Percentiles rank a stretch among this genome's conserved stretches.
Conservation (phyloP, 2,888 invertebrate species). For the Limnephilus rhombicus region DNA sequence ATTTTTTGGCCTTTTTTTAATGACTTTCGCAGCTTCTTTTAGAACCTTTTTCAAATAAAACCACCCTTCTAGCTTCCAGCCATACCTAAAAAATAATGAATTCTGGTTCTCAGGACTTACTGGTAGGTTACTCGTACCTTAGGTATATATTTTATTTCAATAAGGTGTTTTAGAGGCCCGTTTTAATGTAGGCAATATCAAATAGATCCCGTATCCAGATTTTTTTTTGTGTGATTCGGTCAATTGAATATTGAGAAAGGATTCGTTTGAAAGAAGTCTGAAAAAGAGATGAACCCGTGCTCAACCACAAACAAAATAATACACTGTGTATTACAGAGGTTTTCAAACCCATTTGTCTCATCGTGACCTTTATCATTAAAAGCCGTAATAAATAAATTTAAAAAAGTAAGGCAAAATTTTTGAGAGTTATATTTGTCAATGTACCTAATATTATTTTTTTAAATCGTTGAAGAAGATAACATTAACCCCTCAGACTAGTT, state of each 20-base stretch:
- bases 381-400: not conserved
- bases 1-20: no score
- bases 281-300: not conserved
- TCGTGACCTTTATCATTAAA: not conserved
- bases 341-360: not conserved
- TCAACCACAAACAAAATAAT: not conserved
- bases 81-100: not conserved
- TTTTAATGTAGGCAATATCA: not conserved
- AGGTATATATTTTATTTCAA: not conserved
- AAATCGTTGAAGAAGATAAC: no score
- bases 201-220: not conserved
- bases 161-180: not conserved
- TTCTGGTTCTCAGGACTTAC: not conserved
- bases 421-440: not conserved
- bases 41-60: not conserved
- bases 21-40: not conserved
- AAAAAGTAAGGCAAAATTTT: no score
- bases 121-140: not conserved
- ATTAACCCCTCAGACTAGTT: no score
- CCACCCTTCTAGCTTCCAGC: not conserved
- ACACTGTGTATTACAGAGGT: not conserved
- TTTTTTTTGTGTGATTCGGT: not conserved
- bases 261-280: not conserved
- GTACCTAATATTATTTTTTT: no score
- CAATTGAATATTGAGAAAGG: not conserved